phyloP scores from a whole-genome alignment of 2,113 vertebrate species.

The Misgurnus mizolepis region DNA sequence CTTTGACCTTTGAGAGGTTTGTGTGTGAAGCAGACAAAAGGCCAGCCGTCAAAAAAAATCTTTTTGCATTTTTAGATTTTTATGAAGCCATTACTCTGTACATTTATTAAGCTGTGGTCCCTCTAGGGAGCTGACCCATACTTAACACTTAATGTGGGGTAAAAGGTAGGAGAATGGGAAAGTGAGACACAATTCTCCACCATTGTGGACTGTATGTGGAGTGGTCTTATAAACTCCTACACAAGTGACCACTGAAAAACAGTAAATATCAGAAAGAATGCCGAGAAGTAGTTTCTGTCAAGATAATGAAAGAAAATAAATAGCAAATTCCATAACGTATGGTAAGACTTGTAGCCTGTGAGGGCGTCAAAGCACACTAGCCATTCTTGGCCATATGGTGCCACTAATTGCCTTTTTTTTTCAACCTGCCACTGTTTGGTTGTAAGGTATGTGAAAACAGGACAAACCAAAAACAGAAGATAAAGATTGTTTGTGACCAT shows the following conservation, averaged over 20 bases:
- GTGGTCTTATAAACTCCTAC: conserved; percentile 48
- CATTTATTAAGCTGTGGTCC: no score
- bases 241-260: conserved; percentile 43
- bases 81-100: no score
- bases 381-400: conserved; percentile 75
- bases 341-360: conserved; percentile 72
- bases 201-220: neutral
- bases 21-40: neutral
- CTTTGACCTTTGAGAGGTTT: neutral
- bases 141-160: no score
- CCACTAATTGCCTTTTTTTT: conserved; percentile 75
- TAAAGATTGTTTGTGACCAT: neutral
- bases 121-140: no score
- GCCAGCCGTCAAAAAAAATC: neutral
- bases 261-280: conserved; percentile 29
- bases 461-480: conserved; percentile 31
- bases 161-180: neutral
- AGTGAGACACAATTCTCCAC: neutral
- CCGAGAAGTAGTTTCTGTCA: conserved; percentile 56
- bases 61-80: no score
- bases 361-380: conserved; percentile 71
- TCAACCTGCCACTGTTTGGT: conserved; percentile 49
- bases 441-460: conserved; percentile 63
- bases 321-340: conserved; percentile 73
- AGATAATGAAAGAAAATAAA: conserved; percentile 70